phyloP scores from a whole-genome alignment of 2,797 vertebrate genomes.

The Pygocentrus nattereri region DNA sequence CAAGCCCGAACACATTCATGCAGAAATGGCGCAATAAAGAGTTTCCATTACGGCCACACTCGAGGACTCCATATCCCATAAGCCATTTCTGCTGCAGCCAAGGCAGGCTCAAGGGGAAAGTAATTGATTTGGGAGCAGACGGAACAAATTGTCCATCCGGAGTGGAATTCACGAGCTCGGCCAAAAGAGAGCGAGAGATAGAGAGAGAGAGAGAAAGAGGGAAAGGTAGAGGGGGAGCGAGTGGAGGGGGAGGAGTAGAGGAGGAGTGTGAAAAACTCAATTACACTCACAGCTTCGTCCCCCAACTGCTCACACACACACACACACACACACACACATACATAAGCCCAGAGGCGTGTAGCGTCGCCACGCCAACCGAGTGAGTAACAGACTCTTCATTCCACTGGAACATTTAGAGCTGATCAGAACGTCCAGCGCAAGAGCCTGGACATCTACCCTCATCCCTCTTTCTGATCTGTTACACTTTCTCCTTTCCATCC shows the following conservation, averaged over 20 bases:
- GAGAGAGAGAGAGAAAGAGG: neutral
- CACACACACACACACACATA: neutral
- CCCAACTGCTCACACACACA: constrained; percentile 23
- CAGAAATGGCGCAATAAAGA: neutral
- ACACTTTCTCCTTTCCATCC: too few relatives aligned
- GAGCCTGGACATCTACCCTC: too few relatives aligned
- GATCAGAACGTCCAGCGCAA: too few relatives aligned
- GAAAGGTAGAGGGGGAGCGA: neutral
- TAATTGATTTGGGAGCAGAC: constrained; percentile 59
- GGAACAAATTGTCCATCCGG: constrained; percentile 55
- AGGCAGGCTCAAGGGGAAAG: constrained; percentile 34
- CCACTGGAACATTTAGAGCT: constrained; percentile 12
- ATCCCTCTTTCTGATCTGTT: too few relatives aligned
- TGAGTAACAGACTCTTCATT: constrained; percentile 41
- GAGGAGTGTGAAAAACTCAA: constrained; percentile 55
- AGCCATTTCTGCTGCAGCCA: constrained; percentile 42
- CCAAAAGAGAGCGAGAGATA: constrained; percentile 23
- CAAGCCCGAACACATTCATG: neutral
- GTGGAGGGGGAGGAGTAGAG: constrained; percentile 11
- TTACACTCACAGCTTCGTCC: constrained; percentile 47
- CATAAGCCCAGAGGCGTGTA: neutral
- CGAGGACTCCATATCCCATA: constrained; percentile 34
- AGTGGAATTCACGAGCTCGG: constrained; percentile 11
- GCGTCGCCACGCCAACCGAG: constrained; percentile 22
- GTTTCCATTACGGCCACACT: constrained; percentile 14